A percentile compares a stretch with the other conserved stretches of the same genome.
These are phyloP conservation scores for Masnerella sp. DNA, from an alignment of 2,888 invertebrate species.

Conservation along the genomic window DNA sequence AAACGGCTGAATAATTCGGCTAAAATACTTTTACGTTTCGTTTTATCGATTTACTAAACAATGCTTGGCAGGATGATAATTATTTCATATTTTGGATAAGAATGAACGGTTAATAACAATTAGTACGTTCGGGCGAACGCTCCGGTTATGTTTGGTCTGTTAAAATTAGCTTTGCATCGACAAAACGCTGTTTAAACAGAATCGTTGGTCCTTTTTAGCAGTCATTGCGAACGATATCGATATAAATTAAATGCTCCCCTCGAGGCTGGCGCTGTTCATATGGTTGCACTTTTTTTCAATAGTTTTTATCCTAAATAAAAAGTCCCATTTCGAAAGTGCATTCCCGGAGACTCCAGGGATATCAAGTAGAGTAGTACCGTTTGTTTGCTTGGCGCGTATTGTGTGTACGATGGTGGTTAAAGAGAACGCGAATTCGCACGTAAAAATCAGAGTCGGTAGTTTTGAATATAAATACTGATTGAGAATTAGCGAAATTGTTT, in stretches of 20 bases:
- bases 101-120: no score
- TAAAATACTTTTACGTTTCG: no score
- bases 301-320: slow-evolving; percentile 56
- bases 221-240: no score
- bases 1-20: no score
- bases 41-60: background rate
- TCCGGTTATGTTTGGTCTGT: no score
- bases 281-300: slow-evolving; percentile 37
- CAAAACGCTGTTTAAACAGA: slow-evolving; percentile 15
- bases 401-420: slow-evolving; percentile 42
- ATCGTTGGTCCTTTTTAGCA: slow-evolving; percentile 54
- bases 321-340: slow-evolving; percentile 64
- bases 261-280: slow-evolving; percentile 34
- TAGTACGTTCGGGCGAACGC: no score
- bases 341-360: slow-evolving; percentile 70
- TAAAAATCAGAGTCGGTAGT: slow-evolving; percentile 32
- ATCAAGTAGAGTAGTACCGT: slow-evolving; percentile 73
- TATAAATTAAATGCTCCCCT: slow-evolving; percentile 69
- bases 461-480: slow-evolving; percentile 16
- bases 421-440: slow-evolving; percentile 25
- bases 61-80: no score
- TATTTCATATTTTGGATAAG: no score
- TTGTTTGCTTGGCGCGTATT: slow-evolving; percentile 37
- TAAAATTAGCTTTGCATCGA: slow-evolving; percentile 16
- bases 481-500: no score